phyloP scores from a whole-genome alignment of 2,888 invertebrate genomes.

The Branchipolynoe longqiensis region DNA sequence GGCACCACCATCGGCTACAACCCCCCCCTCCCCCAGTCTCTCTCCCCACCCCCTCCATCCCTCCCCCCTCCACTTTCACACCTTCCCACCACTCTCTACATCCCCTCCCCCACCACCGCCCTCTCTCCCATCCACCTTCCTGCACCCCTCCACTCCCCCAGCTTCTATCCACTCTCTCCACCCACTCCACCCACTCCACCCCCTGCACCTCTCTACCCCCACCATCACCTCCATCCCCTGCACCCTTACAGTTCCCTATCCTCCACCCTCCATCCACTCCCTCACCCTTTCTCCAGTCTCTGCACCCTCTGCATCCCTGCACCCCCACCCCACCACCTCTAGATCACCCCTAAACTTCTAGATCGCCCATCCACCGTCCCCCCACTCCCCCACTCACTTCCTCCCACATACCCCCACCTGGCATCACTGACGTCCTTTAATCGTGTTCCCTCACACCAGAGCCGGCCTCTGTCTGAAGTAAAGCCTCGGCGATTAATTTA shows the following conservation, averaged over 20 bases:
- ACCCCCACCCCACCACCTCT: background rate
- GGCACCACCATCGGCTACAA: background rate
- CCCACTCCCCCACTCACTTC: background rate
- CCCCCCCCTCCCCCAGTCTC: background rate
- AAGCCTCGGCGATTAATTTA: background rate
- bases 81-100: background rate
- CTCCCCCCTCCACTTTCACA: background rate
- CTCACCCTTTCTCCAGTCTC: background rate
- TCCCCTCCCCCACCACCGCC: background rate
- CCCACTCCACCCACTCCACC: background rate
- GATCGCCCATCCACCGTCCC: background rate
- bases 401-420: no score
- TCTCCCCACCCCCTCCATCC: background rate
- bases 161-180: background rate
- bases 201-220: background rate
- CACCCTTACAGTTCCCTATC: background rate
- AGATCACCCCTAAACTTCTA: background rate
- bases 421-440: no score
- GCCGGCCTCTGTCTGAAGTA: no score
- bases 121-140: background rate
- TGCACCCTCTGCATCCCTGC: background rate
- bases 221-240: background rate
- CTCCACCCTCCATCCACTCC: background rate
- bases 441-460: no score
- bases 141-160: no score